Base-by-base conservation (phyloP, 2,797 vertebrate genomes). In the Myotis vivesi region DNA sequence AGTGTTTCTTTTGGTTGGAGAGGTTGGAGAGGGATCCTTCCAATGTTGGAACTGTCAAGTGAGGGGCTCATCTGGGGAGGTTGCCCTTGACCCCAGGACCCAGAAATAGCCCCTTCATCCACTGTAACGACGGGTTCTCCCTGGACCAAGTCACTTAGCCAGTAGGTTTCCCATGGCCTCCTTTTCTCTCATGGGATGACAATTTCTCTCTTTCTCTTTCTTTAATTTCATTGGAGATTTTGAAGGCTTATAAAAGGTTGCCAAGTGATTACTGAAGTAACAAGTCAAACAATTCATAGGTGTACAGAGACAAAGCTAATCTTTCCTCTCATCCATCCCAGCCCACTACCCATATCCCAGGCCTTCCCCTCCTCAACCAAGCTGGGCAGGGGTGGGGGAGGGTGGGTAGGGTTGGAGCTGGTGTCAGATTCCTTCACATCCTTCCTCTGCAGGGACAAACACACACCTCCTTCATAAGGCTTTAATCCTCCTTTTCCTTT, bases 211-310 rank as follows among this genome's bases (percentile, higher is more conserved):
- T 95, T 83, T 87, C 41, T 71, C 44, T 90, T 64, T 49, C 41
- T 82, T 82, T 11, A 33, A 28, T 49, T 13, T 83, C 49, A 57
- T 13, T 57, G 59, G 79, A 80, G 82, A 41, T 80, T 86, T 94
- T 80, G 68, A 76, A 76, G 51, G 23, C 75, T 88, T 82, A 53
- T 22, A 64, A 80, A 95, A 95, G 66, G 66, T 82, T 87, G 80
- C 62, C 69, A 89, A 77, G 46, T 79, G 75, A 68, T 51, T 77
- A 53, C 68, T 62, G 55, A 87, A 88, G 38, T 64, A 89, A 33
- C 57, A 83, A 69, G 28, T 93, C 38, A 93, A 71, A 90, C 38
- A 91, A 82, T 57, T 68, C 36, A 44, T 8, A 69, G 36, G 49
- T 46, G 15, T 30, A 33, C 22, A 30, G 13, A 82, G 73, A 72